Evolutionary conservation across 92 coral and sea anemone genomes (phyloP), one percentile per base, ranked within the genome.

Genomic region (Nematostella vectensis): DNA sequence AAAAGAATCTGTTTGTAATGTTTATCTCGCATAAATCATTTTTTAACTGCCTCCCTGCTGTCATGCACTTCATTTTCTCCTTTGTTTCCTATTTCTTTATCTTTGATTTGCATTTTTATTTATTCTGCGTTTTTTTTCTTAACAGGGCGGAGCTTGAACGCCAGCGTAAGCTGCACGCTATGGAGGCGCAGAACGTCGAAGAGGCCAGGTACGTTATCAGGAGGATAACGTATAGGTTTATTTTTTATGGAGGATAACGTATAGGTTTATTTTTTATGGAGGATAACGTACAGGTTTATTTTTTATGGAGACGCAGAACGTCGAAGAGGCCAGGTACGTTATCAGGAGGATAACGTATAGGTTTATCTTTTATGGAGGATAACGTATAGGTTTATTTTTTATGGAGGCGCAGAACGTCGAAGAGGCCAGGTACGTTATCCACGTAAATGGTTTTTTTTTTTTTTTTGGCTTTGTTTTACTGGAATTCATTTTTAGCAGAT

Each of bases 71-170:
- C n/a, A n/a, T n/a, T n/a, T n/a, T n/a, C n/a, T n/a, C n/a, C n/a
- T n/a, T n/a, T n/a, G n/a, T n/a, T n/a, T n/a, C n/a, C n/a, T n/a
- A n/a, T n/a, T n/a, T n/a, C n/a, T n/a, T n/a, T n/a, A n/a, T n/a
- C n/a, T n/a, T n/a, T n/a, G n/a, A n/a, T n/a, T n/a, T n/a, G n/a
- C n/a, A n/a, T n/a, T n/a, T n/a, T n/a, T n/a, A n/a, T n/a, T n/a
- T n/a, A n/a, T n/a, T n/a, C n/a, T n/a, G n/a, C n/a, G n/a, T n/a
- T n/a, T n/a, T n/a, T n/a, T n/a, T n/a, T 33, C 18, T 11, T 47
- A 44, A 18, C 72, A 91, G 98, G 47, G 88, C 86, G 40, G 98
- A 91, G 27, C 78, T 91, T 47, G 98, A 91, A 55, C 89, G 95
- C 22, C 98, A 91, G 50, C 67, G 96, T 50, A 73, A 73, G 57